Percentiles rank a stretch among this genome's conserved stretches.
phyloP scores from a whole-genome alignment of 2,888 invertebrate genomes.

The Eulithis testata region DNA sequence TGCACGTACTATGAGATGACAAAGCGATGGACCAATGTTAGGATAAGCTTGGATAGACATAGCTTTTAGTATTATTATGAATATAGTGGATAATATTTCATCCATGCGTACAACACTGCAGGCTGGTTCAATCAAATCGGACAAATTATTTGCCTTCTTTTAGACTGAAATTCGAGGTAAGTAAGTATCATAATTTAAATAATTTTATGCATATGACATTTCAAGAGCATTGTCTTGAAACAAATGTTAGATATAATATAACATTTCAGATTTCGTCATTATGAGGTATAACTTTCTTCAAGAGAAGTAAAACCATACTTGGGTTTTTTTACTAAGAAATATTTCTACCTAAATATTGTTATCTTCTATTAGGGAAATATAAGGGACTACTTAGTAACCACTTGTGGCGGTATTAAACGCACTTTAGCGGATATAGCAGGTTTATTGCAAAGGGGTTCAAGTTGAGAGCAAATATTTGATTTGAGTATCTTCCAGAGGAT shows the following conservation, averaged over 20 bases:
- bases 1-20: conserved; percentile 20
- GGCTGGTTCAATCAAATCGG: no score
- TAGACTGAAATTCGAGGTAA: no score
- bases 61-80: conserved; percentile 1
- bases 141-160: no score
- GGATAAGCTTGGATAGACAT: conserved; percentile 12
- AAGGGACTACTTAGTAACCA: conserved; percentile 24
- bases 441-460: conserved; percentile 33
- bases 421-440: conserved; percentile 29
- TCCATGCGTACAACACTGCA: no score
- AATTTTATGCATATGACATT: no score
- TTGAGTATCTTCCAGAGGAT: conserved; percentile 29
- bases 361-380: conserved; percentile 13
- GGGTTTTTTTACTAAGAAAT: conserved; percentile 3
- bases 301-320: no score
- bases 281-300: no score
- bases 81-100: no score
- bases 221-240: no score
- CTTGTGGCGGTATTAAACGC: conserved; percentile 30
- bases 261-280: no score
- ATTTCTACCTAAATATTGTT: conserved; percentile 4
- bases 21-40: conserved; percentile 1
- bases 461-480: conserved; percentile 34
- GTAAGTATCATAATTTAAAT: no score
- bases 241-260: no score